Evolutionary conservation across 2,888 invertebrate genomes (phyloP).

Genomic region (Tortrix viridana): DNA sequence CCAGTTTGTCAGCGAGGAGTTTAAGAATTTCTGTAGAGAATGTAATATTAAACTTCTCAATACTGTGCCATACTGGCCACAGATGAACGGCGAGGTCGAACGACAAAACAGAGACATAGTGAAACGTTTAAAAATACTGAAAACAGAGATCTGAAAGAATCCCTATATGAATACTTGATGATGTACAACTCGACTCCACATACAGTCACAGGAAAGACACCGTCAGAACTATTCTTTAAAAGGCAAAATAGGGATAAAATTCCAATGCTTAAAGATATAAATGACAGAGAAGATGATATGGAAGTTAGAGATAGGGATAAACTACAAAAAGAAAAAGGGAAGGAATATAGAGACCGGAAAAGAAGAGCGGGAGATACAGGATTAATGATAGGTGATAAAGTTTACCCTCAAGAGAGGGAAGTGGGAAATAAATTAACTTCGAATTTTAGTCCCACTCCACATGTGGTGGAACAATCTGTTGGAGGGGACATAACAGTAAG

Average conservation of each 20-base stretch:
- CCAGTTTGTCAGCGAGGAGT: conserved; percentile 44
- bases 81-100: conserved; percentile 48
- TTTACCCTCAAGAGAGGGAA: too few relatives aligned
- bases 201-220: not conserved
- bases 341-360: not conserved
- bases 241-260: not conserved
- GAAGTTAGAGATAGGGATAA: not conserved
- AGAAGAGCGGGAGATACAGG: too few relatives aligned
- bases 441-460: too few relatives aligned
- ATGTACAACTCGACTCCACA: conserved; percentile 25
- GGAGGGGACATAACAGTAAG: too few relatives aligned
- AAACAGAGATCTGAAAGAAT: conserved; percentile 37
- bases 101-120: conserved; percentile 48
- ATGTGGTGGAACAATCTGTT: too few relatives aligned
- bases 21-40: conserved; percentile 38
- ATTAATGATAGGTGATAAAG: too few relatives aligned
- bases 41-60: conserved; percentile 40
- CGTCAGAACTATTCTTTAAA: not conserved
- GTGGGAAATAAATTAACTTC: too few relatives aligned
- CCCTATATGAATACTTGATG: conserved; percentile 33
- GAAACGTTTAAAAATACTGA: conserved; percentile 44
- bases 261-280: not conserved
- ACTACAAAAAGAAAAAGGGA: not conserved
- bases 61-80: conserved; percentile 47
- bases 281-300: not conserved